Evolutionary conservation across 2,888 invertebrate genomes (phyloP).

Genomic region (Lacanobia oleracea): DNA sequence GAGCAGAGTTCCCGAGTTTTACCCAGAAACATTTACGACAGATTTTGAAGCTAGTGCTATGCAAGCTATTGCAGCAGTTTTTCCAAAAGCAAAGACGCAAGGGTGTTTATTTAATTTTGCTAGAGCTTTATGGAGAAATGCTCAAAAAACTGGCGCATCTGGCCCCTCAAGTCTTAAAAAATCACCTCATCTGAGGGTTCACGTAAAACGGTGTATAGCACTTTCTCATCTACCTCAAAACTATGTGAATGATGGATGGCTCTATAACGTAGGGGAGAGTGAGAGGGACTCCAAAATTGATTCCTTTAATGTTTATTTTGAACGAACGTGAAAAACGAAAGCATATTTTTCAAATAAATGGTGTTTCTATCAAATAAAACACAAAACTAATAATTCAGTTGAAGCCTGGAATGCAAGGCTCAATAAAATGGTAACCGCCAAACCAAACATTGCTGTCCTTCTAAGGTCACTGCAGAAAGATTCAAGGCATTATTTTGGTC

Average conservation of each 20-base stretch:
- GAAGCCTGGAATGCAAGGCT: conserved; percentile 18
- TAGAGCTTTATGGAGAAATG: too few relatives aligned
- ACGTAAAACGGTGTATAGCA: conserved; percentile 9
- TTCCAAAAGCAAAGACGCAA: neutral
- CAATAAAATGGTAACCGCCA: conserved; percentile 10
- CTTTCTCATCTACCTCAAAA: conserved; percentile 8
- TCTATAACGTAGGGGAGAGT: neutral
- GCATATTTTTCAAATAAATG: neutral
- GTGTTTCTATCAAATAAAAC: neutral
- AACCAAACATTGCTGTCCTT: conserved; percentile 14
- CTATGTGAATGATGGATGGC: conserved; percentile 1
- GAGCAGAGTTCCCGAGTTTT: too few relatives aligned
- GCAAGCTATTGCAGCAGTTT: neutral
- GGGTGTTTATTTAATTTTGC: neutral
- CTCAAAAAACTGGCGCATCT: too few relatives aligned
- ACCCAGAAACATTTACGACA: too few relatives aligned
- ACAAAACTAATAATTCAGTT: neutral
- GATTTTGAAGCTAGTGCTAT: too few relatives aligned
- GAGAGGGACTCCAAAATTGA: neutral
- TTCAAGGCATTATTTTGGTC: neutral
- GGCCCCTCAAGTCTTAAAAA: neutral
- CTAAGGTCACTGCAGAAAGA: neutral
- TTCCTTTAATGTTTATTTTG: neutral
- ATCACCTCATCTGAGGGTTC: conserved; percentile 1
- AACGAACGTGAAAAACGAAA: neutral